Conservation (phyloP, 2,797 vertebrate species). For the Rhinoraja longicauda region DNA sequence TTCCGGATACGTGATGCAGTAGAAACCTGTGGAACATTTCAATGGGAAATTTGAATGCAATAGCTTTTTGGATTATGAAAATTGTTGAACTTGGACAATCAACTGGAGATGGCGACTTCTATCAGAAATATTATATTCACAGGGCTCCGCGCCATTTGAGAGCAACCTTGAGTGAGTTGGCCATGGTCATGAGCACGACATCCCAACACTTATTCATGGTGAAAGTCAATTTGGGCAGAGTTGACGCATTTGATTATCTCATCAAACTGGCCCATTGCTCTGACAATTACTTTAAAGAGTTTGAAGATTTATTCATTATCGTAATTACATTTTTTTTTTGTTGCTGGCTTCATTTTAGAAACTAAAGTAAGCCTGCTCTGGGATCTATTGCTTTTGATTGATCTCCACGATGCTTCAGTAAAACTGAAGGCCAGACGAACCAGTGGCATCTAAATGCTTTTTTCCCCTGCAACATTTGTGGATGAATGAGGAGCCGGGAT, state of each 20-base stretch:
- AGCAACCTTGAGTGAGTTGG: neutral
- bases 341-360: conserved; percentile 36
- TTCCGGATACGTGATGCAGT: too few species aligned
- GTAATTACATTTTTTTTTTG: conserved; percentile 28
- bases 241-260: neutral
- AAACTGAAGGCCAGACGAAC: neutral
- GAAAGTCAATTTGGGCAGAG: neutral
- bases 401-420: neutral
- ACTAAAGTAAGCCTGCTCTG: neutral
- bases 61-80: too few species aligned
- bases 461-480: conserved; percentile 14
- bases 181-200: neutral
- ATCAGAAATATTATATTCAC: neutral
- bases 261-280: conserved; percentile 23
- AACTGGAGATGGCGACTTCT: neutral
- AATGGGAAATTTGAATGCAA: too few species aligned
- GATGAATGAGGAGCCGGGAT: conserved; percentile 16
- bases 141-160: neutral
- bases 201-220: neutral
- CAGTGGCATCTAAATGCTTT: conserved; percentile 5
- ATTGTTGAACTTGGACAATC: too few species aligned
- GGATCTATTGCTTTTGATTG: conserved; percentile 7
- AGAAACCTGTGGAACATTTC: too few species aligned
- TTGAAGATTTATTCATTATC: conserved; percentile 29
- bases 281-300: conserved; percentile 32